Evolutionary conservation across 2,888 invertebrate species (phyloP), one percentile per base, ranked within the genome.

Genomic region (Neoascia interrupta): DNA sequence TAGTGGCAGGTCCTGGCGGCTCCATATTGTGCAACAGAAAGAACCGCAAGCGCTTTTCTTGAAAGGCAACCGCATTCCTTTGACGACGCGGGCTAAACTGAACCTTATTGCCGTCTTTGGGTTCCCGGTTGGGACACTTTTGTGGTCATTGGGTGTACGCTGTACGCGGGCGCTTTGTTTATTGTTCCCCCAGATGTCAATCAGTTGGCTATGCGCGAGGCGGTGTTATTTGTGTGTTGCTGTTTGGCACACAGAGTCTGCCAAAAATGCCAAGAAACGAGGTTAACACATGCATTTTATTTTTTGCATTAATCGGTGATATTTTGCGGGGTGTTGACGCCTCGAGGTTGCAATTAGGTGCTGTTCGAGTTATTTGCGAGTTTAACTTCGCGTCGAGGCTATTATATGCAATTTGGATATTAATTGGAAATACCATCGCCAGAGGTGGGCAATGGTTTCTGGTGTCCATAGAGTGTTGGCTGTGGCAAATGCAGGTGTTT

Each of bases 401-500:
- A 51, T 23, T 66, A 36, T 60, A 41, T 64, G 66, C 64, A 66
- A 66, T 53, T 45, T 41, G n/a, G 19, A 54, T 43, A 31, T 31
- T 26, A 18, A n/a, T 45, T 26, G 39, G 39, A 34, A 41, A 3
- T 16, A 10, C 18, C 15, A 18, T 13, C 11, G 34, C 8, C n/a
- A 1, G n/a, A n/a, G 23, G 10, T 15, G 11, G 3, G 23, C 23
- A 49, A 21, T 43, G 56, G 56, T 36, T 21, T 37, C 15, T 37
- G 37, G 37, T 13, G 11, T 28, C 31, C 43, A 31, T 58, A 23
- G 19, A 61, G 68, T 74, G 34, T 13, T 61, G 45, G 16, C 49
- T 21, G 64, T 43, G 72, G 60, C 64, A 76, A 54, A 60, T 66
- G 76, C 76, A 76, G 76, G 76, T 76, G 76, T 76, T 76, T 64